phyloP scores from a whole-genome alignment of 1,140 invertebrate genomes.

The Probaryconus sp. region DNA sequence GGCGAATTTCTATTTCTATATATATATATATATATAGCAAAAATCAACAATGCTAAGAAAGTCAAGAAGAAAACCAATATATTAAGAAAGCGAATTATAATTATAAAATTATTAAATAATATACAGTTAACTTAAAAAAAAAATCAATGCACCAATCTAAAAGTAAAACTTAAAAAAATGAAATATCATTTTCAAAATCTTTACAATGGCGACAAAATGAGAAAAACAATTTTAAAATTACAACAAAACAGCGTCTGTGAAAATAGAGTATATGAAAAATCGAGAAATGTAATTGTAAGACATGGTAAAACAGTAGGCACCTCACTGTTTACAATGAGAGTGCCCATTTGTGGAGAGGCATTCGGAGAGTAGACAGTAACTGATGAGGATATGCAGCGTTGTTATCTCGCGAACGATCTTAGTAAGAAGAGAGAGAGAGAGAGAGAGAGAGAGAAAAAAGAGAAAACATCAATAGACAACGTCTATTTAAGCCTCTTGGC shows the following conservation, averaged over 20 bases:
- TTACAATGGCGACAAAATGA: too few relatives aligned
- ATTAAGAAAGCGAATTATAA: neutral
- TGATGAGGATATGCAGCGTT: conserved; percentile 28
- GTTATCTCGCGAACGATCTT: conserved; percentile 27
- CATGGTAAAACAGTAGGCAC: conserved; percentile 15
- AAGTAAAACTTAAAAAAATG: too few relatives aligned
- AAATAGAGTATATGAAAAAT: conserved; percentile 11
- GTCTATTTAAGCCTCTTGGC: conserved; percentile 52
- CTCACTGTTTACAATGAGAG: conserved; percentile 27
- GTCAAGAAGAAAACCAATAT: conserved; percentile 13
- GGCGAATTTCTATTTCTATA: conserved; percentile 19
- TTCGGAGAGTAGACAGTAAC: conserved; percentile 25
- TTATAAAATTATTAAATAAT: too few relatives aligned
- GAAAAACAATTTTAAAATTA: too few relatives aligned
- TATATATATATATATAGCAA: conserved; percentile 1
- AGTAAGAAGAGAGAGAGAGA: conserved; percentile 23
- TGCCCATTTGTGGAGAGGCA: conserved; percentile 24
- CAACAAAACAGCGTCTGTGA: too few relatives aligned
- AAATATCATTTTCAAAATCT: too few relatives aligned
- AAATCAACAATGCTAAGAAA: conserved; percentile 8
- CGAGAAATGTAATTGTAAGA: conserved; percentile 19
- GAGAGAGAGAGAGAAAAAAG: conserved; percentile 37
- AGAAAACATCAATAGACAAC: conserved; percentile 52
- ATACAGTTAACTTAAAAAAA: too few relatives aligned
- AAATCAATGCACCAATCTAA: too few relatives aligned